Conservation (phyloP, 2,113 vertebrate genomes). For the Serinus canaria region DNA sequence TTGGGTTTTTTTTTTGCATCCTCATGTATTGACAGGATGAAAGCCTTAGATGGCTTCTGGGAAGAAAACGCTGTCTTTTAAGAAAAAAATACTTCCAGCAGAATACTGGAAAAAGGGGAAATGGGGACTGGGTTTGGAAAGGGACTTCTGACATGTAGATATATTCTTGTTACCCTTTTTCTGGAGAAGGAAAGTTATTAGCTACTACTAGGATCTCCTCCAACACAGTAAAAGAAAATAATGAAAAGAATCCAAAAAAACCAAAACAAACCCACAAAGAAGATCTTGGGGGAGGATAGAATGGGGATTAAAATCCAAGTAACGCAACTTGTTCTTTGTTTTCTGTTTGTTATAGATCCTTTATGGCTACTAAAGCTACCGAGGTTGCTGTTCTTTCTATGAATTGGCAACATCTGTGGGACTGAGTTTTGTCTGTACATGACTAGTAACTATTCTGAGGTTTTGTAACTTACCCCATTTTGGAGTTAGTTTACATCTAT, state of each 20-base stretch:
- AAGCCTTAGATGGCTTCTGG: not conserved
- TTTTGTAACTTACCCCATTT: not conserved
- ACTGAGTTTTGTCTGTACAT: not conserved
- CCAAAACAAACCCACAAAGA: not conserved
- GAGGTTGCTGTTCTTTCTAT: not conserved
- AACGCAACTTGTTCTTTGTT: not conserved
- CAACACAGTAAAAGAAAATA: not conserved
- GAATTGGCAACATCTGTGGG: not conserved
- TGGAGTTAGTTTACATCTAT: not conserved
- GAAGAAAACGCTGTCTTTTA: not conserved
- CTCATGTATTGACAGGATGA: not conserved
- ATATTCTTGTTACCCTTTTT: not conserved
- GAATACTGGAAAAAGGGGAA: not conserved
- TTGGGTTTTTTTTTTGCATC: not conserved
- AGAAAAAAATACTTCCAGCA: not conserved
- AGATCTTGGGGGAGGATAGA: not conserved
- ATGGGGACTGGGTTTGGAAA: not conserved
- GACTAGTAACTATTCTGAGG: not conserved
- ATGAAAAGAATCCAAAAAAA: too few species aligned
- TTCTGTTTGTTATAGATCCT: not conserved
- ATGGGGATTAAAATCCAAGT: not conserved
- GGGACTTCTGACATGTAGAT: not conserved
- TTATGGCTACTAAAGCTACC: not conserved
- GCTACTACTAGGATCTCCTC: not conserved
- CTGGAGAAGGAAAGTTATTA: not conserved